phyloP scores from a whole-genome alignment of 2,113 vertebrate species.

The Cheilinus undulatus region DNA sequence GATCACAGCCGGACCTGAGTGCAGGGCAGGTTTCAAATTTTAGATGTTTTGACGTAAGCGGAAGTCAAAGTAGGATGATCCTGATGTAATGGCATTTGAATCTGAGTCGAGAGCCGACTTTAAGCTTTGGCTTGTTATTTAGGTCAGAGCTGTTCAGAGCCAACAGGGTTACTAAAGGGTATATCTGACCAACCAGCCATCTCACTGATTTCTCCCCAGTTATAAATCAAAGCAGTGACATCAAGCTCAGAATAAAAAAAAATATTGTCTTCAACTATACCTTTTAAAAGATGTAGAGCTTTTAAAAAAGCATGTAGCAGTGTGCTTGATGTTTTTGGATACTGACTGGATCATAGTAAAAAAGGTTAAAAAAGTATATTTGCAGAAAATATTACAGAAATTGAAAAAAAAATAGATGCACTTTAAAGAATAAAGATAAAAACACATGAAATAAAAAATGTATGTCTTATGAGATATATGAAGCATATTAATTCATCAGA shows the following conservation, averaged over 20 bases:
- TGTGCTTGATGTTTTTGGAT: not conserved
- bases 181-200: constrained; percentile 22
- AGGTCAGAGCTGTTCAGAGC: constrained; percentile 59
- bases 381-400: not conserved
- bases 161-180: constrained; percentile 50
- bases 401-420: not conserved
- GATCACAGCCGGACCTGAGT: not conserved
- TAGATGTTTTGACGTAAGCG: constrained; percentile 47
- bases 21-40: constrained; percentile 20
- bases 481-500: not conserved
- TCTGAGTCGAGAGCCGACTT: constrained; percentile 68
- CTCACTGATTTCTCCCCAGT: not conserved
- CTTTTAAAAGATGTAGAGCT: not conserved
- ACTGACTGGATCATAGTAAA: not conserved
- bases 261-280: not conserved
- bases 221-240: not conserved
- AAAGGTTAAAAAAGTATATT: not conserved
- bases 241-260: not conserved
- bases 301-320: not conserved
- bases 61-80: constrained; percentile 72
- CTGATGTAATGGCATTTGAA: constrained; percentile 75
- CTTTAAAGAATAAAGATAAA: too few relatives aligned
- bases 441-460: too few relatives aligned
- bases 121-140: constrained; percentile 72
- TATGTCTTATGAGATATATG: not conserved